Evolutionary conservation across 2,797 vertebrate species (phyloP), one percentile per base, ranked within the genome.

Genomic region (Hydrocynus forskahlii): DNA sequence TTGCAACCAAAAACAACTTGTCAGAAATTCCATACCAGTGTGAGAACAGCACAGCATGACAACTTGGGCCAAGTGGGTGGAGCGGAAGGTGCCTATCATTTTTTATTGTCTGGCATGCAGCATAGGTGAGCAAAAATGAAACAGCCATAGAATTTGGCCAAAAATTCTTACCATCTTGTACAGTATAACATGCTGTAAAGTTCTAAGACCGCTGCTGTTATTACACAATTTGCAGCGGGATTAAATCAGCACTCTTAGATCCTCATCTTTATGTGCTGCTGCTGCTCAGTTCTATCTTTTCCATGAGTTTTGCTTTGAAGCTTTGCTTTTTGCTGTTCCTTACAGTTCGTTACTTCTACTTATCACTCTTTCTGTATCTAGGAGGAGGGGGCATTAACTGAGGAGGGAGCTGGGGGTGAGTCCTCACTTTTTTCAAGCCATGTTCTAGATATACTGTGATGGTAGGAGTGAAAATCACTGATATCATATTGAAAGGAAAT

Each of bases 391-490:
- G 86, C 90, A 35, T 83, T 80, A 68, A 9, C 82, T 57, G 93
- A 81, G 7, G 82, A 82, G 38, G 91, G 90, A 8, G 88, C 89
- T 82, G 88, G 87, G 69, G 93, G 94, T 94, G 85, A 64, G 92
- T 87, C 40, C 19, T 40, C 1, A 67, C 14, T n/a, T 10, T 45
- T 72, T 73, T 25, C n/a, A 19, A 4, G 50, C 45, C 0, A 19
- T 25, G 7, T 72, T 7, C 38, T 59, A 25, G 62, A 70, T 69
- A 69, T 35, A 13, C 23, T 17, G 13, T 25, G 9, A 35, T 63
- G 8, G 29, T 17, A 38, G 60, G 7, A 12, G 10, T 63, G 12
- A 10, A 64, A 64, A 64, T 35, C 13, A 17, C 62, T 38, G 13
- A 52, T 52, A 12, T 13, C 52, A 55, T 4, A 19, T 2, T 35